A percentile compares a stretch with the other conserved stretches of the same genome.
Evolutionary conservation across 2,113 vertebrate species (phyloP).

Genomic region (Rhynchomys soricoides): DNA sequence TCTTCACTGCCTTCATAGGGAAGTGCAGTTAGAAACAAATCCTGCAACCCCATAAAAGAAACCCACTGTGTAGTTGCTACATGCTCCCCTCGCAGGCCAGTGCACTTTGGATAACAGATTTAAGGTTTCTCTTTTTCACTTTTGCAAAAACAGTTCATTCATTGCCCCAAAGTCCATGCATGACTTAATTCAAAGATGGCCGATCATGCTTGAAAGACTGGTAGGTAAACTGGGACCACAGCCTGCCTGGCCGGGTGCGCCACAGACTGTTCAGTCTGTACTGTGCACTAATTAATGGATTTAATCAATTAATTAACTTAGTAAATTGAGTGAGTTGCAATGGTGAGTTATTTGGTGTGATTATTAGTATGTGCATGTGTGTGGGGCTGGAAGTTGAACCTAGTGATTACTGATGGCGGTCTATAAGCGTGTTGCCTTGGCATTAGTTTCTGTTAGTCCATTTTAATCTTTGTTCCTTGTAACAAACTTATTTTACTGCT

Average conservation of each 20-base stretch:
- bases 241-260: not conserved
- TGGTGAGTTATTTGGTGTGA: not conserved
- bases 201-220: not conserved
- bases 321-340: too few relatives aligned
- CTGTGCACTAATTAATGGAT: not conserved
- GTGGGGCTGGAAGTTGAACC: not conserved
- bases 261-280: not conserved
- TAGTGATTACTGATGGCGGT: not conserved
- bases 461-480: not conserved
- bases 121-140: not conserved
- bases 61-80: rapidly evolving
- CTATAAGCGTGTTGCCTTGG: not conserved
- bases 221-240: not conserved
- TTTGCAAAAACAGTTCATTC: not conserved
- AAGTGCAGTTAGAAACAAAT: not conserved
- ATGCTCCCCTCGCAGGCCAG: not conserved
- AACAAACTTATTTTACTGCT: not conserved
- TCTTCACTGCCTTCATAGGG: not conserved
- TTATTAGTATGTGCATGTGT: not conserved
- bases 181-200: not conserved
- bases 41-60: not conserved
- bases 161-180: not conserved
- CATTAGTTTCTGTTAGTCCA: not conserved
- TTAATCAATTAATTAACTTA: too few relatives aligned
- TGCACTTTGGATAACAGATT: not conserved